These are phyloP conservation scores for Drosophila diplacantha DNA, from an alignment of 2,888 invertebrate genomes.

Conservation along the genomic window DNA sequence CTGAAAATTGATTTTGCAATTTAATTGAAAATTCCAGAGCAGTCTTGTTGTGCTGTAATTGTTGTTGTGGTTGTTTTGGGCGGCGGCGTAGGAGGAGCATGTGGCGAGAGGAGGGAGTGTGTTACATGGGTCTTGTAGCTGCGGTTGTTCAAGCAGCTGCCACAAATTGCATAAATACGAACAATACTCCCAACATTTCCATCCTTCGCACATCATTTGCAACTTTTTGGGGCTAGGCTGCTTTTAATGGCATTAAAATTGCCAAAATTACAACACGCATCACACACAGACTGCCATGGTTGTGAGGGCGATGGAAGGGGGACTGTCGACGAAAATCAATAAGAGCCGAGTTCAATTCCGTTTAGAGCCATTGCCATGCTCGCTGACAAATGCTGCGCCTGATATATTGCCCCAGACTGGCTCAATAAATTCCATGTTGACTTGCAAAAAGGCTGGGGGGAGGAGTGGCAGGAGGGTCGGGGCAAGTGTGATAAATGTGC, in stretches of 20 bases:
- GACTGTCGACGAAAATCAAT: slow-evolving; percentile 57
- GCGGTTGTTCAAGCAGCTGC: slow-evolving; percentile 67
- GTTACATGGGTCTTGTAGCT: slow-evolving; percentile 40
- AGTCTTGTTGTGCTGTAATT: slow-evolving; percentile 38
- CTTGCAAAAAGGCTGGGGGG: slow-evolving; percentile 48
- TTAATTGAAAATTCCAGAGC: slow-evolving; percentile 65
- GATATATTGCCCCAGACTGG: slow-evolving; percentile 62
- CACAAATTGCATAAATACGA: slow-evolving; percentile 68
- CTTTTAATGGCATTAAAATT: slow-evolving; percentile 71
- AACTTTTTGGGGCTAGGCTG: slow-evolving; percentile 59
- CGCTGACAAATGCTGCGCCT: slow-evolving; percentile 61
- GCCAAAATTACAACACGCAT: slow-evolving; percentile 64
- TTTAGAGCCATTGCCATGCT: slow-evolving; percentile 37
- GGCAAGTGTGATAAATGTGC: slow-evolving; percentile 60
- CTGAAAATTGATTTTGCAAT: slow-evolving; percentile 71
- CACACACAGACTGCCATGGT: slow-evolving; percentile 11
- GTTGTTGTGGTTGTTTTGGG: slow-evolving; percentile 33
- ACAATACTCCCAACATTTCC: slow-evolving; percentile 41
- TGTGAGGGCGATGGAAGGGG: not conserved
- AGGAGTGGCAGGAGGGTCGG: not conserved
- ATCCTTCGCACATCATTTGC: slow-evolving; percentile 54
- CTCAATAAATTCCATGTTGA: slow-evolving; percentile 62
- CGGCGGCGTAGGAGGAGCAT: slow-evolving; percentile 10
- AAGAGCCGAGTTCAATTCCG: slow-evolving; percentile 59
- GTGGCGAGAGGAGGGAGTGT: slow-evolving; percentile 14